Percentiles rank a stretch among this genome's conserved stretches.
These are phyloP conservation scores for Glossosoma conforme DNA, from an alignment of 1,140 invertebrate genomes.

Conservation along the genomic window DNA sequence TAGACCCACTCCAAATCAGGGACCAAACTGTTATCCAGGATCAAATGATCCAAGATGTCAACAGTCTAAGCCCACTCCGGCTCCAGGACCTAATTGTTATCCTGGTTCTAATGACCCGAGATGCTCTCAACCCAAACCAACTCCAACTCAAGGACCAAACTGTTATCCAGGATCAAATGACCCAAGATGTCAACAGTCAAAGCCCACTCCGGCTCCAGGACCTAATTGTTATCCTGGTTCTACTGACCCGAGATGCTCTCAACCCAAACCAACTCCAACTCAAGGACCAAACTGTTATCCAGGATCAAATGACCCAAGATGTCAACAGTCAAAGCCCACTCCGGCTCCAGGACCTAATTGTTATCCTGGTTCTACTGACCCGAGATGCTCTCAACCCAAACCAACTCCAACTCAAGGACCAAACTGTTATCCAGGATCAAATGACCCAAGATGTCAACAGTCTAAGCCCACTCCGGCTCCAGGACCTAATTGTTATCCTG, in stretches of 20 bases:
- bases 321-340: conserved; percentile 30
- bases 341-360: conserved; percentile 26
- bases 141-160: conserved; percentile 25
- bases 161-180: conserved; percentile 34
- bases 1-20: conserved; percentile 17
- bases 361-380: conserved; percentile 37
- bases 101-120: conserved; percentile 36
- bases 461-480: conserved; percentile 17
- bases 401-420: conserved; percentile 26
- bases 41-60: conserved; percentile 41
- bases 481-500: conserved; percentile 29
- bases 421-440: conserved; percentile 42
- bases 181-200: no score
- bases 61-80: conserved; percentile 22
- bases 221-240: conserved; percentile 32
- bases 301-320: conserved; percentile 33
- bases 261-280: conserved; percentile 34
- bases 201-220: conserved; percentile 20
- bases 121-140: conserved; percentile 37
- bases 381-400: conserved; percentile 5
- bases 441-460: conserved; percentile 35
- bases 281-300: conserved; percentile 35
- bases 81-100: conserved; percentile 22
- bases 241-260: conserved; percentile 34
- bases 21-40: conserved; percentile 39